Percentiles rank a stretch among this genome's conserved stretches.
phyloP scores from a whole-genome alignment of 2,888 invertebrate species.

The Entomobrya multifasciata region DNA sequence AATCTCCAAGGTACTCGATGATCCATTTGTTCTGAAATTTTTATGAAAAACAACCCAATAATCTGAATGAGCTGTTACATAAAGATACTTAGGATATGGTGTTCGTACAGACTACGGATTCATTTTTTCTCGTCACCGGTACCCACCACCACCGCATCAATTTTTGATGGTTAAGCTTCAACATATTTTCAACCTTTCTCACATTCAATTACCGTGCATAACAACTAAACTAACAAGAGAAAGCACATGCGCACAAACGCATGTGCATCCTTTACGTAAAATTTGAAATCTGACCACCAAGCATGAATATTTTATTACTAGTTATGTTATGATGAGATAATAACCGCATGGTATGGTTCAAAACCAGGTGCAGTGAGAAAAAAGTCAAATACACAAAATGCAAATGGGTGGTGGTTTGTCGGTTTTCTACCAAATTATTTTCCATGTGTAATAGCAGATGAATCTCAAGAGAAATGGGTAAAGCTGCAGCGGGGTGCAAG shows the following conservation, averaged over 20 bases:
- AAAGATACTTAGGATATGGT: no score
- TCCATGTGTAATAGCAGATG: slow-evolving; percentile 21
- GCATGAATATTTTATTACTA: slow-evolving; percentile 51
- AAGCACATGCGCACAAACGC: not conserved
- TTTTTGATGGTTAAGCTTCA: not conserved
- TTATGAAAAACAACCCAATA: slow-evolving; percentile 28
- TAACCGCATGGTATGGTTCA: slow-evolving; percentile 31
- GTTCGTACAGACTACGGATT: no score
- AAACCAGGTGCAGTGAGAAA: slow-evolving; percentile 23
- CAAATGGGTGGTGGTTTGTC: slow-evolving; percentile 41
- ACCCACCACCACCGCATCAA: not conserved
- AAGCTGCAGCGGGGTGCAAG: not conserved
- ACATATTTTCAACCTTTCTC: not conserved
- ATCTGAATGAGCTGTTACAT: not conserved
- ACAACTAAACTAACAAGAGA: slow-evolving; percentile 37
- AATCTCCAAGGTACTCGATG: not conserved
- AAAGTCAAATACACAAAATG: no score
- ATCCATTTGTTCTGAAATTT: slow-evolving; percentile 24
- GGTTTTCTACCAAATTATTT: slow-evolving; percentile 19
- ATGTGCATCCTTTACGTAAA: not conserved
- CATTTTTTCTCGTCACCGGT: not conserved
- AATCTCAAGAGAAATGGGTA: not conserved
- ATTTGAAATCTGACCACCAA: slow-evolving; percentile 40
- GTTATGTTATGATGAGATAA: slow-evolving; percentile 49
- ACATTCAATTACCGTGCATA: not conserved